Evolutionary conservation across 2,113 vertebrate genomes (phyloP).

Genomic region (Neopipo cinnamomea): DNA sequence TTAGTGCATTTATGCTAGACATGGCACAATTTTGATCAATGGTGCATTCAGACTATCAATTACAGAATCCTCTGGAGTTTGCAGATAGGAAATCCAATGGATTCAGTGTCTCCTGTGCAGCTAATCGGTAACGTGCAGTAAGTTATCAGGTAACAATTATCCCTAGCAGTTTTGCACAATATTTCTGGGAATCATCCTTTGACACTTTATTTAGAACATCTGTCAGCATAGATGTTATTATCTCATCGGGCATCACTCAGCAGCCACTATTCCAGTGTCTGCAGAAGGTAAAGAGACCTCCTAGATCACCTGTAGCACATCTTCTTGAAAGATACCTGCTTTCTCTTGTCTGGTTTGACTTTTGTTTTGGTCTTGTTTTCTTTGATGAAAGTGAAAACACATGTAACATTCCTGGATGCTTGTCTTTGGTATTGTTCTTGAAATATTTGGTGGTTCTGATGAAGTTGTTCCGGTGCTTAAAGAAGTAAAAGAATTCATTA

Average conservation of each 20-base stretch:
- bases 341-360: not conserved
- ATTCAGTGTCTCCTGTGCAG: not conserved
- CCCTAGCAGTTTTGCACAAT: not conserved
- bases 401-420: not conserved
- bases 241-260: not conserved
- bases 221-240: constrained; percentile 4
- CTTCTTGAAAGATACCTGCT: not conserved
- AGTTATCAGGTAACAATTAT: not conserved
- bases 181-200: constrained; percentile 3
- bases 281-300: not conserved
- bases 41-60: not conserved
- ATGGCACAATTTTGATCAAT: not conserved
- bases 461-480: not conserved
- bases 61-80: not conserved
- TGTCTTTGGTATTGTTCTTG: not conserved
- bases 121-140: not conserved
- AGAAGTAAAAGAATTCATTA: not conserved
- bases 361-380: not conserved
- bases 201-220: not conserved
- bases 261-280: not conserved
- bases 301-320: not conserved
- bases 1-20: not conserved
- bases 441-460: not conserved
- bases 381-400: not conserved
- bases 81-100: not conserved